phyloP scores from a whole-genome alignment of 2,797 vertebrate species.

The Chelmon rostratus region DNA sequence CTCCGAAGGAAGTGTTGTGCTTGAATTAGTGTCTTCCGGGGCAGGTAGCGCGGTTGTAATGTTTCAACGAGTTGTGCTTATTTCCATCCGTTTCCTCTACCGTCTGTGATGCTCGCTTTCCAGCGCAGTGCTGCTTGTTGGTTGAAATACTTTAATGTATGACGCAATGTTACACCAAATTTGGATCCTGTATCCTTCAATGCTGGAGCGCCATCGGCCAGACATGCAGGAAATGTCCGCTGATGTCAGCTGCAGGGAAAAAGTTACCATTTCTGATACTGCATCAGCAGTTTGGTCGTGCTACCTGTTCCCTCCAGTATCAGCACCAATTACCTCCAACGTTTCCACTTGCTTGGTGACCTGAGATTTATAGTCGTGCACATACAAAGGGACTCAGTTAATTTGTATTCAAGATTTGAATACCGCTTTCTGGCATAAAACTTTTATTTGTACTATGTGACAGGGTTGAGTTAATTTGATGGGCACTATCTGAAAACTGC shows the following conservation, averaged over 20 bases:
- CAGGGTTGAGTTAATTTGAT: neutral
- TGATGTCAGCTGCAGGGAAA: neutral
- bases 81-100: too few species aligned
- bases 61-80: too few species aligned
- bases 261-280: neutral
- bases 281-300: slow-evolving; percentile 4
- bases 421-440: neutral
- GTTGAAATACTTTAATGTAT: too few species aligned
- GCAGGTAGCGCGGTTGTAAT: neutral
- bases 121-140: accelerated
- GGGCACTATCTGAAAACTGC: neutral
- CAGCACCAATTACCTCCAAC: neutral
- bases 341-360: neutral
- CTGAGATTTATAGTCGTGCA: neutral
- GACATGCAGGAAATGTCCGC: neutral
- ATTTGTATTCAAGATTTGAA: neutral
- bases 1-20: neutral
- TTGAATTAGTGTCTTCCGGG: neutral
- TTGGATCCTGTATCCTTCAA: neutral
- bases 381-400: neutral
- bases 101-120: neutral
- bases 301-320: neutral
- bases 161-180: neutral
- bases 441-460: neutral
- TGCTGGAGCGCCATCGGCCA: neutral